Evolutionary conservation across 2,888 invertebrate species (phyloP).

Genomic region (Dicyrtomina minuta): DNA sequence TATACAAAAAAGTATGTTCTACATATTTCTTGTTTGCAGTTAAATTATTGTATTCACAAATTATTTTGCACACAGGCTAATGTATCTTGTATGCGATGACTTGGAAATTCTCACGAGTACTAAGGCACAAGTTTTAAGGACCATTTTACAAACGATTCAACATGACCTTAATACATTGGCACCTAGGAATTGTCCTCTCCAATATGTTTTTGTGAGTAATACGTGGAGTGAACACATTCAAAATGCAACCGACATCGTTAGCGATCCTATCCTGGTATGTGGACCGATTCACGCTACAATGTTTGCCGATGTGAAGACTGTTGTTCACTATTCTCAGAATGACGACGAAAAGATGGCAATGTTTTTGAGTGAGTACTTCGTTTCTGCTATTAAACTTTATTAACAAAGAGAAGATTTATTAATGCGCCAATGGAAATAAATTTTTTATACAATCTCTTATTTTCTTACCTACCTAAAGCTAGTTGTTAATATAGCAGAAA

Average conservation of each 20-base stretch:
- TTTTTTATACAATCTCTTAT: too few relatives aligned
- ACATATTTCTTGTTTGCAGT: too few relatives aligned
- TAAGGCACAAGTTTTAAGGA: not conserved
- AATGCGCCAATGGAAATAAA: too few relatives aligned
- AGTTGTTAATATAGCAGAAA: too few relatives aligned
- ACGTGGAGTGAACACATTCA: slow-evolving; percentile 32
- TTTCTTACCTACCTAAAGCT: too few relatives aligned
- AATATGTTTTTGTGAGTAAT: slow-evolving; percentile 33
- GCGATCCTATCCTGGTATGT: slow-evolving; percentile 23
- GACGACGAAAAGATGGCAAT: slow-evolving; percentile 14
- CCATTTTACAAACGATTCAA: slow-evolving; percentile 4
- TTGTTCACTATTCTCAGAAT: slow-evolving; percentile 5
- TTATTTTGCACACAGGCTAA: slow-evolving; percentile 26
- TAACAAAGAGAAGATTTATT: too few relatives aligned
- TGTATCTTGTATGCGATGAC: slow-evolving; percentile 34
- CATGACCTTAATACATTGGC: slow-evolving; percentile 7
- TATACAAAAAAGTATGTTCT: too few relatives aligned
- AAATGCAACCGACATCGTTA: slow-evolving; percentile 1
- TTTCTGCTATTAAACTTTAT: too few relatives aligned
- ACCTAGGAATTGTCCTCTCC: slow-evolving; percentile 3
- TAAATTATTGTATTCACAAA: too few relatives aligned
- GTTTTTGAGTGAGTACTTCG: slow-evolving; percentile 24
- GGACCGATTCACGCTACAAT: slow-evolving; percentile 30
- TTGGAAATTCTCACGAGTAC: slow-evolving; percentile 21
- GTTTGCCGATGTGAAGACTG: slow-evolving; percentile 30